Evolutionary conservation across 2,797 vertebrate species (phyloP).

Genomic region (Peromyscus attwateri): DNA sequence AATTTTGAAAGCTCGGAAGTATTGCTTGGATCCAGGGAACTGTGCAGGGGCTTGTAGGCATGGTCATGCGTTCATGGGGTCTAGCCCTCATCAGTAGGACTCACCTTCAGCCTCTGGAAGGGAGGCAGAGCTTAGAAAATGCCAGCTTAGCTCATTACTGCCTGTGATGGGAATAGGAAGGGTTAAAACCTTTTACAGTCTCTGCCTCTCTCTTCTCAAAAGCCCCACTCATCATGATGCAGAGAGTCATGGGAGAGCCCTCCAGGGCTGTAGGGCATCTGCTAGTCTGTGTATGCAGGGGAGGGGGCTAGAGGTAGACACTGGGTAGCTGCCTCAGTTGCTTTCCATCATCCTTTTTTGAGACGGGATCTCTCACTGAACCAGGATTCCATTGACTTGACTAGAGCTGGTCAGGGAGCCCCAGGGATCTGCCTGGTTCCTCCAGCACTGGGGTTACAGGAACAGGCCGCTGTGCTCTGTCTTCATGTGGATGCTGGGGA

Average conservation of each 20-base stretch:
- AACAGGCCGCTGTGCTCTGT: not conserved
- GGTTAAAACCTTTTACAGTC: accelerated
- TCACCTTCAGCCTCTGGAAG: not conserved
- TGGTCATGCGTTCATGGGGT: not conserved
- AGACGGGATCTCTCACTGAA: not conserved
- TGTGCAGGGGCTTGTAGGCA: not conserved
- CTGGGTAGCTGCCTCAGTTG: not conserved
- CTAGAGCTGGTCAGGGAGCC: not conserved
- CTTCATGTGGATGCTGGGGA: not conserved
- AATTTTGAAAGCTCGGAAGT: not conserved
- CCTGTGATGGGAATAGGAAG: not conserved
- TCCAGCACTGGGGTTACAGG: not conserved
- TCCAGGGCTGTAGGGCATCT: not conserved
- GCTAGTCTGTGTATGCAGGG: not conserved
- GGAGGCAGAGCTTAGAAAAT: not conserved
- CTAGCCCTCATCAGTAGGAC: not conserved
- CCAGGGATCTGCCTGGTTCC: not conserved
- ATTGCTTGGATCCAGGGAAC: not conserved
- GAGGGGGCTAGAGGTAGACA: not conserved
- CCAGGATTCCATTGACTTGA: not conserved
- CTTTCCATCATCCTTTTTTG: not conserved
- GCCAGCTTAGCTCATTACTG: not conserved
- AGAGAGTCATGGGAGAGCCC: not conserved
- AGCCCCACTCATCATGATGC: not conserved
- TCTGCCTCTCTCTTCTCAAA: not conserved